phyloP scores from a whole-genome alignment of 2,797 vertebrate species.

The Propithecus deckenii region DNA sequence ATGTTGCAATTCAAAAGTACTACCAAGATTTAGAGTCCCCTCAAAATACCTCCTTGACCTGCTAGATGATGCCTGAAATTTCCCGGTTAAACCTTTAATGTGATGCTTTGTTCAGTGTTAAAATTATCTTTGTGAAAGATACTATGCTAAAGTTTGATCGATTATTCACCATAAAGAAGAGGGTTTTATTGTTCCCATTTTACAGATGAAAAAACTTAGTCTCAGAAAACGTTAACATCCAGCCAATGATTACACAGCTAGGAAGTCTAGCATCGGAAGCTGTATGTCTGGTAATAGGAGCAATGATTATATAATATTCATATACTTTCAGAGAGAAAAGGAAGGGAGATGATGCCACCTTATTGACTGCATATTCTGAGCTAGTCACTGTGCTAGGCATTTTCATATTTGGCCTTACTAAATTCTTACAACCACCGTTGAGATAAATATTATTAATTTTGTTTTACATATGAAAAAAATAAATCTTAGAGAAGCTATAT shows the following conservation, averaged over 20 bases:
- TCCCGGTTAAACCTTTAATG: background rate
- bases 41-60: background rate
- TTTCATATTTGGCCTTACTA: background rate
- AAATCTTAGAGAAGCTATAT: background rate
- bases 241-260: background rate
- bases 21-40: background rate
- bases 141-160: background rate
- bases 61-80: background rate
- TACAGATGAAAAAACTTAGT: slow-evolving; percentile 18
- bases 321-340: slow-evolving; percentile 5
- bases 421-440: background rate
- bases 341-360: background rate
- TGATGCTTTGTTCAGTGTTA: background rate
- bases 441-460: slow-evolving; percentile 22
- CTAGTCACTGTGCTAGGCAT: background rate
- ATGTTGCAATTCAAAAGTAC: background rate
- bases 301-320: background rate
- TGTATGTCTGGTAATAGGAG: background rate
- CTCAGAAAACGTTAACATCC: slow-evolving; percentile 14
- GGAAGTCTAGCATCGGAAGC: background rate
- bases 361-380: background rate
- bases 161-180: background rate
- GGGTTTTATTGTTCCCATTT: slow-evolving; percentile 35
- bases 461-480: background rate
- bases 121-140: slow-evolving; percentile 30